phyloP scores from a whole-genome alignment of 2,797 vertebrate genomes.

The Spinus pinus region DNA sequence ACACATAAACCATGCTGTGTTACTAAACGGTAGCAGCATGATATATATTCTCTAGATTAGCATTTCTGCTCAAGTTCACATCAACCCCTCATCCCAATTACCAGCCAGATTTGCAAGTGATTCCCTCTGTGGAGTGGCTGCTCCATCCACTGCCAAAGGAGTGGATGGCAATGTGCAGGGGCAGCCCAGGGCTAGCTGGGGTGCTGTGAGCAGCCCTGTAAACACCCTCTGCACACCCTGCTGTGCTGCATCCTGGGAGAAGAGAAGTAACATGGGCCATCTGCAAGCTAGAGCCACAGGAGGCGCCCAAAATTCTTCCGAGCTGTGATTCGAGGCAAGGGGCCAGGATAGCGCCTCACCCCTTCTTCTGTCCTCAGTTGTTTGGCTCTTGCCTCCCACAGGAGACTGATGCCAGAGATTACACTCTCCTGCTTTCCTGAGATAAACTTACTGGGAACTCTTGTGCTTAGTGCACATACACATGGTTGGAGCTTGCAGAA shows the following conservation, averaged over 20 bases:
- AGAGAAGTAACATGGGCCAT: not conserved
- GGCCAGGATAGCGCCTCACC: not conserved
- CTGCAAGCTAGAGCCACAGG: not conserved
- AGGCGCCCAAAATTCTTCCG: not conserved
- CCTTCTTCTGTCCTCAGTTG: not conserved
- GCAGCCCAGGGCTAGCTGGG: not conserved
- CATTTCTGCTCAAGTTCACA: conserved; percentile 62
- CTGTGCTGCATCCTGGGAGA: not conserved
- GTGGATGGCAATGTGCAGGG: not conserved
- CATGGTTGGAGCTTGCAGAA: not conserved
- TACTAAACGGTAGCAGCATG: conserved; percentile 70
- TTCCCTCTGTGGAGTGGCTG: not conserved
- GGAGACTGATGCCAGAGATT: not conserved
- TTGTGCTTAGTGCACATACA: not conserved
- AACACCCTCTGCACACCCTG: not conserved
- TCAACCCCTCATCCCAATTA: conserved; percentile 51
- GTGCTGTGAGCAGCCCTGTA: not conserved
- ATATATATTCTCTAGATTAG: conserved; percentile 51
- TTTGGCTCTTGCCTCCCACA: not conserved
- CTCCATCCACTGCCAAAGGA: not conserved
- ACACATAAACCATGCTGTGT: conserved; percentile 68
- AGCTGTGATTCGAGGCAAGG: not conserved
- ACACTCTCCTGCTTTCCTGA: not conserved
- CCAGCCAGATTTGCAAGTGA: not conserved
- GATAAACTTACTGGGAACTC: not conserved